Base-by-base conservation (phyloP, 2,888 invertebrate species). In the Cheilosia impressa region DNA sequence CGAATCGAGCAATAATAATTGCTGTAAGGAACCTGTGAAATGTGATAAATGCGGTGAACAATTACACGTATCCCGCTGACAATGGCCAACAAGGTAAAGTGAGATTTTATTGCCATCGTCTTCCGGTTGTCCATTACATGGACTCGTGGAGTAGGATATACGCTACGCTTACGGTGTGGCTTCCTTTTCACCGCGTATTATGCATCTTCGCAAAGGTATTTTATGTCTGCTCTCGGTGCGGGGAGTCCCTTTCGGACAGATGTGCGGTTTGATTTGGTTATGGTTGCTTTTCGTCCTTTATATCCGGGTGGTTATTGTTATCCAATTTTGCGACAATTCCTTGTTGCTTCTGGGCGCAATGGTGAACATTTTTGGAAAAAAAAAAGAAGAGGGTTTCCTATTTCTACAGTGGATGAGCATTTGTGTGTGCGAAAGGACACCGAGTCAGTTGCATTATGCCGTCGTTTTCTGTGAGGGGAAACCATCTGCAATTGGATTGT, bases 241-340 rank as follows among this genome's bases (percentile, higher is more conserved):
- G 13, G 63, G 63, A 63, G 63, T 24, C 66, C 9, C 31, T 58
- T 66, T 66, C n/a, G 72, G 50, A 22, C 79, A 84, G 79, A 84
- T 79, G 80, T 80, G 75, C 58, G 84, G 84, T 84, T 84, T 79
- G 79, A 84, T 80, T 75, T 84, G 69, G 79, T 79, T 84, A 84
- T 63, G 65, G 69, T 65, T 50, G 38, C 38, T 27, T 27, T 52
- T 62, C 4, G 15, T 24, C n/a, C 24, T 31, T 55, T 27, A 9
- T n/a, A 17, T 43, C 22, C 19, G 31, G n/a, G 38, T 55, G 45
- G 41, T 17, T 65, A 85, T 85, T 85, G 76, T 85, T 85, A 77
- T 71, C 76, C 81, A 85, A 85, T 85, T 81, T 79, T 81, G 81
- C 68, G 68, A 76, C 81, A 85, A 81, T 81, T 85, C 38, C 31